These are phyloP conservation scores for Drosophila nikananu DNA, from an alignment of 1,140 invertebrate species.

Conservation along the genomic window DNA sequence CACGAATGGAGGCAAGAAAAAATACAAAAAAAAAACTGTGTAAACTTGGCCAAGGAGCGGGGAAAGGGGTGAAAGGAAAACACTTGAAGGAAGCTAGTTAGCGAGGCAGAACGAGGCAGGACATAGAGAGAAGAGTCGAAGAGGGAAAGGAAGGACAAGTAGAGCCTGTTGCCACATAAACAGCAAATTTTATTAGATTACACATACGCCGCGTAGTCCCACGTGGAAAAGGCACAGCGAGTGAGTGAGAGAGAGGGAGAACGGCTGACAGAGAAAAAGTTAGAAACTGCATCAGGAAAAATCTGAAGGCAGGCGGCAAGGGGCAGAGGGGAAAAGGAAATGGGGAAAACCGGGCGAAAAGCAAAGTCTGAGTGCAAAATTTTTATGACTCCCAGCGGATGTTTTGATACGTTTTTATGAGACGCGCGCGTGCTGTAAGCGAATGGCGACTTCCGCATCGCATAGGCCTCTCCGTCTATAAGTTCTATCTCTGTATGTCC, in stretches of 20 bases:
- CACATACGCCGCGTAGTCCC: conserved; percentile 69
- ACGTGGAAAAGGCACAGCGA: conserved; percentile 1
- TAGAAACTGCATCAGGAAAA: conserved; percentile 37
- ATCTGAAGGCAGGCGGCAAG: conserved; percentile 1
- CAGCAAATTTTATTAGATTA: conserved; percentile 83
- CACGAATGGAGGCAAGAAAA: conserved; percentile 14
- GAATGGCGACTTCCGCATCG: conserved; percentile 57
- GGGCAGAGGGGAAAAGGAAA: conserved; percentile 13
- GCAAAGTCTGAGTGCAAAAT: conserved; percentile 77
- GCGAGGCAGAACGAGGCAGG: neutral
- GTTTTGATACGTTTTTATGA: conserved; percentile 84
- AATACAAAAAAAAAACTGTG: neutral
- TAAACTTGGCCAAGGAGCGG: conserved; percentile 7
- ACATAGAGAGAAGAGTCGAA: neutral
- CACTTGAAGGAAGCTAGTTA: conserved; percentile 38
- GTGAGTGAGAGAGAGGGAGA: neutral
- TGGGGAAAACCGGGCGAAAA: conserved; percentile 29
- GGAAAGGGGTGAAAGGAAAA: conserved; percentile 10
- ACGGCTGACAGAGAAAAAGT: conserved; percentile 15
- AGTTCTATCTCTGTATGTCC: conserved; percentile 28
- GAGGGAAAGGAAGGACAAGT: neutral
- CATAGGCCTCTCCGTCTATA: conserved; percentile 37
- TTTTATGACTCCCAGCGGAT: conserved; percentile 82
- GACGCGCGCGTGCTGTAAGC: conserved; percentile 82
- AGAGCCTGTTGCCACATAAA: conserved; percentile 80